Evolutionary conservation across 2,888 invertebrate genomes (phyloP), one percentile per base, ranked within the genome.

Genomic region (Syritta pipiens): DNA sequence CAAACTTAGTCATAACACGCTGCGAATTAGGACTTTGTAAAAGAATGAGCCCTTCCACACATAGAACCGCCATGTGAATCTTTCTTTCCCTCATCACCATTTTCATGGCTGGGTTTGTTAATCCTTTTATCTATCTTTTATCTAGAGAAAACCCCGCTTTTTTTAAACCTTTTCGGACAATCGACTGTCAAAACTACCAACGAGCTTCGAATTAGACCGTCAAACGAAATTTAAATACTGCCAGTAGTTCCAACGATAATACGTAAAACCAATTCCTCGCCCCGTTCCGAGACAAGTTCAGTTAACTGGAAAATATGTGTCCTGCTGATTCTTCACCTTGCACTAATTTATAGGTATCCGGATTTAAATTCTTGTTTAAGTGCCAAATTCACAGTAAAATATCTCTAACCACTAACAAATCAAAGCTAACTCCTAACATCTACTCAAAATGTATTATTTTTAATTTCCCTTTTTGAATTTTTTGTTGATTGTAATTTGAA

Each of bases 341-440:
- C n/a, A n/a, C n/a, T n/a, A n/a, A n/a, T n/a, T n/a, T n/a, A n/a
- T n/a, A n/a, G n/a, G n/a, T n/a, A n/a, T n/a, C n/a, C n/a, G n/a
- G n/a, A n/a, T n/a, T n/a, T n/a, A 28, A 2, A 40, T 60, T 75
- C 48, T 57, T 68, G 68, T 49, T 46, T 67, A 49, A 62, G 79
- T 79, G 79, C 79, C 79, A 79, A 79, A 74, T 79, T 68, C 49
- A 74, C 60, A 67, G 63, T 65, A 51, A 22, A 20, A 24, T 37
- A 55, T 71, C n/a, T 19, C 44, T 53, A 46, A 48, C n/a, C 30
- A 68, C 62, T 74, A 60, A 60, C 57, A 48, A 77, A 44, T n/a
- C n/a, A n/a, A n/a, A n/a, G n/a, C 37, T 48, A 48, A 55, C 19
- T 60, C 60, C 44, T 53, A 60, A 26, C 60, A 5, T 14, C 55